Evolutionary conservation across 2,797 vertebrate species (phyloP), one percentile per base, ranked within the genome.

Genomic region (Gephyroberyx darwinii): DNA sequence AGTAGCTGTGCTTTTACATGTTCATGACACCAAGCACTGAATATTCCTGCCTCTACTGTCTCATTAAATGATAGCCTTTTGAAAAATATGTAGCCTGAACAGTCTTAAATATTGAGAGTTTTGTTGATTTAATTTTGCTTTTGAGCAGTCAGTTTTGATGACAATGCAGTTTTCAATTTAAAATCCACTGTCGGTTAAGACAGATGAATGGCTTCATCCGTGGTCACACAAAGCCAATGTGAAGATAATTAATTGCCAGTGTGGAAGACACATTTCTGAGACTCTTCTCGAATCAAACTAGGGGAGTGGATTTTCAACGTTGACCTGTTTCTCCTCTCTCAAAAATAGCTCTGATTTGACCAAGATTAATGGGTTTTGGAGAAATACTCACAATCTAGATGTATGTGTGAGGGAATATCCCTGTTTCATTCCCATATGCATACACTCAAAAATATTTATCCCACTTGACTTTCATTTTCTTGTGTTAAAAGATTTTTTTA

Each of bases 301-400:
- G 77, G 75, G 57, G 68, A 86, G 75, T 78, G 71, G 87, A 88
- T 90, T 89, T 90, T 91, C 86, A 84, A 89, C 82, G 70, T 88
- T 93, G 93, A 94, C 93, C 92, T 88, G 92, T 83, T 94, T 94
- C 91, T 91, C 59, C 80, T 87, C 79, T 80, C 89, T 94, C 91
- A 93, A 92, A 92, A 94, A 94, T 94, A 94, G 92, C 93, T 92
- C 90, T 89, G 86, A 91, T 91, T 86, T 88, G 91, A 94, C 76
- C 89, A 92, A 93, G 93, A 94, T 93, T 81, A 93, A 94, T 94
- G 90, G 81, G 83, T 51, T 89, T 84, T 66, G 75, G 75, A 76
- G 75, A 81, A 47, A 89, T 83, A 80, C 74, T 77, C 80, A 86
- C 87, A 83, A 60, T 88, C 86, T 89, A 82, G 87, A 81, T 77